A percentile compares a stretch with the other conserved stretches of the same genome.
Conservation (phyloP, 1,140 invertebrate genomes). For the Atta cephalotes region DNA sequence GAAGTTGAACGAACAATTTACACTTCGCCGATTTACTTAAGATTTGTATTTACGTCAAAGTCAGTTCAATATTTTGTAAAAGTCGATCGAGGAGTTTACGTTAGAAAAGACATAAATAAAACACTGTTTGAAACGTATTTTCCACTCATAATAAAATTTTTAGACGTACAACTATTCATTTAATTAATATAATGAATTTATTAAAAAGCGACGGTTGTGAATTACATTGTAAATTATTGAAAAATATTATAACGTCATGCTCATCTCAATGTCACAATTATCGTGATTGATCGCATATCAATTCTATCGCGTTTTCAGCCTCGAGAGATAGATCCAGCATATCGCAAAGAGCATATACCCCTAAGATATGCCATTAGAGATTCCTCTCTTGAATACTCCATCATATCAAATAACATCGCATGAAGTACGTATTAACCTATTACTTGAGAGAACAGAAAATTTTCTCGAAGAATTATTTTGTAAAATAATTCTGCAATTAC, state of each 20-base stretch:
- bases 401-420: slow-evolving; percentile 18
- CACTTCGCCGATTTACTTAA: slow-evolving; percentile 1
- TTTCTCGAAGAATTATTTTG: neutral
- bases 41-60: slow-evolving; percentile 13
- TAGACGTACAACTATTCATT: neutral
- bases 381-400: slow-evolving; percentile 33
- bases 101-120: neutral
- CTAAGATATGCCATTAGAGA: slow-evolving; percentile 24
- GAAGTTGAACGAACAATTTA: slow-evolving; percentile 42
- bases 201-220: neutral
- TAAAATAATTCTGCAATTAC: neutral
- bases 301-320: neutral
- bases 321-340: slow-evolving; percentile 12
- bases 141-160: neutral
- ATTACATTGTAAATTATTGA: neutral
- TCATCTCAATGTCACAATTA: neutral
- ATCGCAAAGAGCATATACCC: neutral
- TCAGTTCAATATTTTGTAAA: neutral
- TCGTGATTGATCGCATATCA: neutral
- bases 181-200: neutral
- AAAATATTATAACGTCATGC: neutral
- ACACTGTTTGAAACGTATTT: neutral
- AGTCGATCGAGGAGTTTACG: neutral
- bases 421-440: neutral
- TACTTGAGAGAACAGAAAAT: neutral